These are phyloP conservation scores for Meloidogyne floridensis DNA, from an alignment of 1,140 invertebrate species.

Conservation along the genomic window DNA sequence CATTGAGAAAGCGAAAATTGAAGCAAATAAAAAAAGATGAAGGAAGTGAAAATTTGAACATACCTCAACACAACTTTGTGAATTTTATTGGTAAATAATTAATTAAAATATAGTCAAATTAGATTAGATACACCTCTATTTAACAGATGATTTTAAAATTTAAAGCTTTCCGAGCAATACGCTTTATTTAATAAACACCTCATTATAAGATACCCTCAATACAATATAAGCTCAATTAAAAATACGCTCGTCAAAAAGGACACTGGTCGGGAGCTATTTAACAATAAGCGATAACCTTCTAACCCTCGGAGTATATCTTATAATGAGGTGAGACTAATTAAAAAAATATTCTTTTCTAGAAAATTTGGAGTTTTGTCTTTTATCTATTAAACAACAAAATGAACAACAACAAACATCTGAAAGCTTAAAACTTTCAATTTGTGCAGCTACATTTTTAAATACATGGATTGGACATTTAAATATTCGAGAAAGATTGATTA, in stretches of 20 bases:
- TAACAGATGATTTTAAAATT: too few relatives aligned
- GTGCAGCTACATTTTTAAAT: constrained; percentile 12
- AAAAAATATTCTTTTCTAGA: constrained; percentile 6
- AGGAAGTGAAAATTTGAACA: not conserved
- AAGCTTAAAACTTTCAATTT: constrained; percentile 12
- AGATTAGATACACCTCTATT: too few relatives aligned
- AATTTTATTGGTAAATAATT: not conserved
- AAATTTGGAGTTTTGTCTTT: constrained; percentile 14
- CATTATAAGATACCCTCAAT: too few relatives aligned
- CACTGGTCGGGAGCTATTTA: too few relatives aligned
- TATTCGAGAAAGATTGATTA: not conserved
- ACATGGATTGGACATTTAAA: not conserved
- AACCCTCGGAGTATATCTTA: too few relatives aligned
- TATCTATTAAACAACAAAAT: constrained; percentile 4
- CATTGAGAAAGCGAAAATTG: not conserved
- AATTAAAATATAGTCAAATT: not conserved
- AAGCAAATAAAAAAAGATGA: not conserved
- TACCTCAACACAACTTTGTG: not conserved
- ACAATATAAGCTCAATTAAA: too few relatives aligned
- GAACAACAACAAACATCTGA: not conserved
- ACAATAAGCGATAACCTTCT: too few relatives aligned
- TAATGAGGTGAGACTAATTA: too few relatives aligned
- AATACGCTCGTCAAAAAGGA: too few relatives aligned
- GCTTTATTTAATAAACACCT: too few relatives aligned
- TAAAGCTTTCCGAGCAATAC: too few relatives aligned